These are phyloP conservation scores for Lymantria dispar DNA, from an alignment of 2,888 invertebrate genomes.

Conservation along the genomic window DNA sequence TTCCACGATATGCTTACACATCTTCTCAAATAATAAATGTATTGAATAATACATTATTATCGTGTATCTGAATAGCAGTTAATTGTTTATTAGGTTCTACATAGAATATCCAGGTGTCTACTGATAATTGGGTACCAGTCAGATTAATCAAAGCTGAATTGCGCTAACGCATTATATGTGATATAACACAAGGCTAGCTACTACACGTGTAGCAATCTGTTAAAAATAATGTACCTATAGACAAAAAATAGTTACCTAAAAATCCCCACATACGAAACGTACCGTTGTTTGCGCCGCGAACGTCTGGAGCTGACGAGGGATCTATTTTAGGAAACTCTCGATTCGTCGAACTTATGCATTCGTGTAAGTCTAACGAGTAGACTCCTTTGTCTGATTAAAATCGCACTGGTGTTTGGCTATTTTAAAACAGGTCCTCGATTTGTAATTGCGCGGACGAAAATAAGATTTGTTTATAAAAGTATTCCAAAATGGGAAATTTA, in stretches of 20 bases:
- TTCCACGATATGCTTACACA: no score
- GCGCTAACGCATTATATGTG: no score
- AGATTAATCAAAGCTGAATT: no score
- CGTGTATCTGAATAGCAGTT: no score
- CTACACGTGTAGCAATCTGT: constrained; percentile 7
- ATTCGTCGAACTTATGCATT: constrained; percentile 48
- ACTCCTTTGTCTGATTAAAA: constrained; percentile 76
- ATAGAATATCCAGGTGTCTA: no score
- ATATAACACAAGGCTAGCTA: background rate
- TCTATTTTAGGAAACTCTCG: constrained; percentile 71
- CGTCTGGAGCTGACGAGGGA: constrained; percentile 69
- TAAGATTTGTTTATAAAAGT: constrained; percentile 70
- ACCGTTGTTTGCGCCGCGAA: constrained; percentile 49
- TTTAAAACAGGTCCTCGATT: constrained; percentile 56
- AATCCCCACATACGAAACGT: constrained; percentile 36
- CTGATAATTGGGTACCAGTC: no score
- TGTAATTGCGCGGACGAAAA: constrained; percentile 50
- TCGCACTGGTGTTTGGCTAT: constrained; percentile 60
- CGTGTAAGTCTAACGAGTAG: constrained; percentile 56
- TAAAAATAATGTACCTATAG: constrained; percentile 65
- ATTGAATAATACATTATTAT: no score
- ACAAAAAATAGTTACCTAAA: constrained; percentile 57
- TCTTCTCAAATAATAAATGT: no score
- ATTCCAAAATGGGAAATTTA: constrained; percentile 74
- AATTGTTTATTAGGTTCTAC: no score